phyloP scores from a whole-genome alignment of 1,140 invertebrate species.

The Bombyx mandarina region DNA sequence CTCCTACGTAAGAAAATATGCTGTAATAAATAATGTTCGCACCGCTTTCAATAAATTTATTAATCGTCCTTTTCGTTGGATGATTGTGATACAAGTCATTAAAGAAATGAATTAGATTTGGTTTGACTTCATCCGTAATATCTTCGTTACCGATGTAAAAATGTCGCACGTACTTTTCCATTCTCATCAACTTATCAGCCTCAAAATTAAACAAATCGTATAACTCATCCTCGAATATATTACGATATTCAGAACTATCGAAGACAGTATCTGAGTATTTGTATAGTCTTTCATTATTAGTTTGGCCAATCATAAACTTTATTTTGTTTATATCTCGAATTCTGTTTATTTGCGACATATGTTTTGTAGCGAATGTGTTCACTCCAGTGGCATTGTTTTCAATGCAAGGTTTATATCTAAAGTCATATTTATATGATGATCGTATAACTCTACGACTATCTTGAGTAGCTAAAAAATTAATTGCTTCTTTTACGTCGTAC shows the following conservation, averaged over 20 bases:
- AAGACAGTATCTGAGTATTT: slow-evolving; percentile 4
- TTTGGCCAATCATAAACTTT: slow-evolving; percentile 18
- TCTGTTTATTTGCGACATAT: neutral
- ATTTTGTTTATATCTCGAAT: slow-evolving; percentile 15
- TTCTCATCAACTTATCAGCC: slow-evolving; percentile 8
- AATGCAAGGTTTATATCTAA: slow-evolving; percentile 13
- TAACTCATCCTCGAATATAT: slow-evolving; percentile 1
- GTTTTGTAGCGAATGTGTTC: neutral
- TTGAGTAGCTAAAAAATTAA: slow-evolving; percentile 14
- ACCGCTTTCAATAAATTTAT: slow-evolving; percentile 3
- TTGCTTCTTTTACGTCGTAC: slow-evolving; percentile 11
- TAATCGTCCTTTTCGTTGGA: slow-evolving; percentile 1
- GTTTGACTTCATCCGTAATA: slow-evolving; percentile 10
- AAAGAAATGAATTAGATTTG: slow-evolving; percentile 10
- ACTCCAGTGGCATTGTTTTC: slow-evolving; percentile 22
- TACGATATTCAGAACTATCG: slow-evolving; percentile 2
- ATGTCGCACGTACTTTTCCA: slow-evolving; percentile 11
- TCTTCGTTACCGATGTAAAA: slow-evolving; percentile 28
- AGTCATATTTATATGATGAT: slow-evolving; percentile 5
- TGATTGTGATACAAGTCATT: slow-evolving; percentile 2
- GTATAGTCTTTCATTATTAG: slow-evolving; percentile 12
- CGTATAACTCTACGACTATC: slow-evolving; percentile 17
- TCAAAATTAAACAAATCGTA: slow-evolving; percentile 13
- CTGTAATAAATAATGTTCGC: slow-evolving; percentile 4
- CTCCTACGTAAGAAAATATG: slow-evolving; percentile 8